These are phyloP conservation scores for Micrasema longulum DNA, from an alignment of 1,140 invertebrate genomes.

Conservation along the genomic window DNA sequence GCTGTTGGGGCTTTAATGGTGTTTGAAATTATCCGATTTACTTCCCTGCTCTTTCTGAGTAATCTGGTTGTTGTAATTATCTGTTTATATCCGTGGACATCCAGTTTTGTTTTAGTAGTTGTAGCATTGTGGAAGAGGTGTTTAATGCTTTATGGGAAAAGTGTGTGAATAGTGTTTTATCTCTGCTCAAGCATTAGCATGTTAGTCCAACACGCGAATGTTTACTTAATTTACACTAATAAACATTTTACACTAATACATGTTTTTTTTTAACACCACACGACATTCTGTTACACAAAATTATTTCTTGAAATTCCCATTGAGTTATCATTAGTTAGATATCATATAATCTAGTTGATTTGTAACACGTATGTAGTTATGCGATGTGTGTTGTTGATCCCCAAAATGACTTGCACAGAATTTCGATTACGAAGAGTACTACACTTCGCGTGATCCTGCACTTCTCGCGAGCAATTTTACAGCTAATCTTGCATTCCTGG, in stretches of 20 bases:
- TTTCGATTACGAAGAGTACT: slow-evolving; percentile 93
- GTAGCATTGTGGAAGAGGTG: neutral
- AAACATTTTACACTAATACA: too few relatives aligned
- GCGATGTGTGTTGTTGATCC: slow-evolving; percentile 44
- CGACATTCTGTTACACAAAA: too few relatives aligned
- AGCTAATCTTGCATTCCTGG: slow-evolving; percentile 90
- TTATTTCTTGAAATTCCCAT: too few relatives aligned
- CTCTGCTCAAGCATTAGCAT: too few relatives aligned
- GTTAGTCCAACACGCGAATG: too few relatives aligned
- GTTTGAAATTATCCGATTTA: slow-evolving; percentile 31
- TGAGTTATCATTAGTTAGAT: too few relatives aligned
- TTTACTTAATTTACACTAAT: too few relatives aligned
- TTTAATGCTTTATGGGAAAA: slow-evolving; percentile 12
- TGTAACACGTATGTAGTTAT: slow-evolving; percentile 8
- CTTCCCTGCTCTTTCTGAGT: neutral
- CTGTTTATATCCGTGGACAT: slow-evolving; percentile 4
- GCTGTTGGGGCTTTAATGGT: slow-evolving; percentile 35
- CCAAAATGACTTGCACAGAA: slow-evolving; percentile 72
- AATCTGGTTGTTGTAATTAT: slow-evolving; percentile 8
- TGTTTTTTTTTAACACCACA: too few relatives aligned
- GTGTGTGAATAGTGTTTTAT: neutral
- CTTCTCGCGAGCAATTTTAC: slow-evolving; percentile 89
- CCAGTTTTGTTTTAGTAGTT: slow-evolving; percentile 3
- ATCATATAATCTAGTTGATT: too few relatives aligned
- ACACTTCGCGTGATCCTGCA: slow-evolving; percentile 90